Evolutionary conservation across 2,888 invertebrate genomes (phyloP).

Genomic region (Andrena minutula): DNA sequence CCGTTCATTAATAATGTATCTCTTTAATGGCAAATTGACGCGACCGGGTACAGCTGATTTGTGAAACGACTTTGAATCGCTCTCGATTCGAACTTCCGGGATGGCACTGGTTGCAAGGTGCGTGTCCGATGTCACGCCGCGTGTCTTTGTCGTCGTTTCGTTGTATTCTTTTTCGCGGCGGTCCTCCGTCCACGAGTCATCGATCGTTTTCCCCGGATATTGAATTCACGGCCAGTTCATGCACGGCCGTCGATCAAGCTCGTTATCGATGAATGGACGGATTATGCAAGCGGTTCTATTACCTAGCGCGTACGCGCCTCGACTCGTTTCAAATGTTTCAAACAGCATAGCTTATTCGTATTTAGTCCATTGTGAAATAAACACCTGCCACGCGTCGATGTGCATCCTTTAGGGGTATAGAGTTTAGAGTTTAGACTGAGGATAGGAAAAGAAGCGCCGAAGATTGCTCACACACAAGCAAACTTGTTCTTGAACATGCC

Average conservation of each 20-base stretch:
- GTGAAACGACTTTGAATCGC: conserved; percentile 31
- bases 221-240: conserved; percentile 46
- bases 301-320: not conserved
- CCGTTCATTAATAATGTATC: not conserved
- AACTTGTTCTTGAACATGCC: not conserved
- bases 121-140: not conserved
- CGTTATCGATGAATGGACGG: conserved; percentile 58
- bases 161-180: not conserved
- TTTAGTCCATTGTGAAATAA: not conserved
- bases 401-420: not conserved
- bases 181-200: conserved; percentile 16
- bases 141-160: not conserved
- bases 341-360: conserved; percentile 4
- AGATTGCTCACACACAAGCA: not conserved
- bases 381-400: not conserved
- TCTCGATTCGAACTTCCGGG: conserved; percentile 46
- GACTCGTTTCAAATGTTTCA: conserved; percentile 19
- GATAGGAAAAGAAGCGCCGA: not conserved
- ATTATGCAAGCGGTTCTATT: conserved; percentile 36
- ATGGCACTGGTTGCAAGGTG: conserved; percentile 5
- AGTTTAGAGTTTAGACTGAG: not conserved
- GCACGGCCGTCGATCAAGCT: not conserved
- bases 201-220: conserved; percentile 25
- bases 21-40: not conserved
- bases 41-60: not conserved